Conservation (phyloP, 2,113 vertebrate species). For the Dascyllus trimaculatus region DNA sequence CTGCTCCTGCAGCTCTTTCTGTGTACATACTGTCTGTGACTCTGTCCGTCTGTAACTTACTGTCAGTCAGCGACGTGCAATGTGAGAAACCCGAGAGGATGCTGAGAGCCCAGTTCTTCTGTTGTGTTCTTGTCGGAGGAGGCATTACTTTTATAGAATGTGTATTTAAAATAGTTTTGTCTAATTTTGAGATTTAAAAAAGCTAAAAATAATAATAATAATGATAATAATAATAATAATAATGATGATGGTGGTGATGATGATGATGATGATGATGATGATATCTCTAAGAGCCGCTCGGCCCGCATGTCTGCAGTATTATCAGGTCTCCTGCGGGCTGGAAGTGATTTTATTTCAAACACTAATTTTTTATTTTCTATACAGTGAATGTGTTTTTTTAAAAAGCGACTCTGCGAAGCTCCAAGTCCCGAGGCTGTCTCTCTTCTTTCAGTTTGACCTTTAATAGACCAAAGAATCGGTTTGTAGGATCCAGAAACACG, state of each 20-base stretch:
- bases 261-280: too few relatives aligned
- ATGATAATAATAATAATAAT: too few relatives aligned
- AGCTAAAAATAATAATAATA: conserved; percentile 62
- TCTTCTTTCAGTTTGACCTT: conserved; percentile 66
- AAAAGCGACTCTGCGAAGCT: conserved; percentile 83
- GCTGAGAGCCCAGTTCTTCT: conserved; percentile 49
- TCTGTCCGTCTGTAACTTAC: conserved; percentile 90
- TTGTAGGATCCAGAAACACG: conserved; percentile 81
- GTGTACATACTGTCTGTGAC: conserved; percentile 90
- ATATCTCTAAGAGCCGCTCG: conserved; percentile 79
- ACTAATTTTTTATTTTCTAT: conserved; percentile 79
- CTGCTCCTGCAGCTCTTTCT: conserved; percentile 74
- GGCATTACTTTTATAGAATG: conserved; percentile 90
- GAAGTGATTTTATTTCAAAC: conserved; percentile 83
- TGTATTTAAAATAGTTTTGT: conserved; percentile 91
- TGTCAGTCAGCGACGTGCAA: conserved; percentile 96
- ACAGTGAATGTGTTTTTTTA: conserved; percentile 81
- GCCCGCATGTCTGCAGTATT: conserved; percentile 97
- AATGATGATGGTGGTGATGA: too few relatives aligned
- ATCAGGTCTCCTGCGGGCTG: conserved; percentile 91
- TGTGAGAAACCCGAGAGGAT: conserved; percentile 83
- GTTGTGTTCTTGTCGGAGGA: conserved; percentile 79
- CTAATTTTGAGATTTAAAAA: conserved; percentile 87
- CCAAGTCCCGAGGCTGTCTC: conserved; percentile 57
- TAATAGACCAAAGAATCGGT: conserved; percentile 96